phyloP scores from a whole-genome alignment of 2,113 vertebrate species.

The Petaurus breviceps region DNA sequence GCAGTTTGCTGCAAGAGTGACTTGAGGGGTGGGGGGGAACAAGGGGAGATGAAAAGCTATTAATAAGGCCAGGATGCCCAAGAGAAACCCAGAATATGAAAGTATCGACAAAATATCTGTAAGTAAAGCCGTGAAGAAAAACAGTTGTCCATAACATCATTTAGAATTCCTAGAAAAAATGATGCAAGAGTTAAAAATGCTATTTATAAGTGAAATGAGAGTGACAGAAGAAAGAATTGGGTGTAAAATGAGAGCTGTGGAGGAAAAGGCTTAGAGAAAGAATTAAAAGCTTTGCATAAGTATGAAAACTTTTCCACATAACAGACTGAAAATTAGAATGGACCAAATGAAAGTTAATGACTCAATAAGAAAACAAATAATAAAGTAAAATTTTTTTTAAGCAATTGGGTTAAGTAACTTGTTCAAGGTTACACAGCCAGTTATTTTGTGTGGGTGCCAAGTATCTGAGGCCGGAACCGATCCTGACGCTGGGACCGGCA shows the following conservation, averaged over 20 bases:
- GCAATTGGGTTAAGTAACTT: too few species aligned
- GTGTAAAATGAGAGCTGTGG: neutral
- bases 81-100: neutral
- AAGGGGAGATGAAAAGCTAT: neutral
- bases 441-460: too few species aligned
- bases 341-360: neutral
- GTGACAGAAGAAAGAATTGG: neutral
- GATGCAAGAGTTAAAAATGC: neutral
- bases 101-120: neutral
- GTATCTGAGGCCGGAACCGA: too few species aligned
- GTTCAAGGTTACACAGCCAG: too few species aligned
- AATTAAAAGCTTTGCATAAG: neutral
- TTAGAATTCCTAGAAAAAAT: neutral
- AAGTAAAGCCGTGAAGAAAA: neutral
- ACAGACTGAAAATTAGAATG: neutral
- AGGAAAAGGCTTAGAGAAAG: neutral
- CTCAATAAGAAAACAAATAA: neutral
- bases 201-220: neutral
- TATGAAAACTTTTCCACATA: neutral
- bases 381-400: too few species aligned
- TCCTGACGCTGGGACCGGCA: too few species aligned
- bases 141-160: neutral
- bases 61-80: neutral
- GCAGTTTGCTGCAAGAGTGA: neutral
- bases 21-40: neutral